Evolutionary conservation across 2,888 invertebrate species (phyloP), one percentile per base, ranked within the genome.

Genomic region (Tribolium freemani): DNA sequence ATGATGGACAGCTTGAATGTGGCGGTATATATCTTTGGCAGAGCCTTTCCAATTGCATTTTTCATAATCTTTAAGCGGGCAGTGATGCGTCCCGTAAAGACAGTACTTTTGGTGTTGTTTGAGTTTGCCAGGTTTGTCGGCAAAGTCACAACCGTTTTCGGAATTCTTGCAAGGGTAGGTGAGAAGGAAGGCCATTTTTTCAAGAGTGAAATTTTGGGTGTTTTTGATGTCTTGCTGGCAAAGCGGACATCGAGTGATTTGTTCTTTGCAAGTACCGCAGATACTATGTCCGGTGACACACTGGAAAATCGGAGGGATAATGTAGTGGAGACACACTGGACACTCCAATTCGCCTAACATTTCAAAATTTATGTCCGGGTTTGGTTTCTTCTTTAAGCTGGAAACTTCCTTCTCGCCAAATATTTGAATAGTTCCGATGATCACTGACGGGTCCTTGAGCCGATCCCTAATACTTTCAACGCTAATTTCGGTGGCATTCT

Each of bases 1-100:
- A 51, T 78, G 77, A 73, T 86, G 85, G 1, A 73, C 51, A 71
- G 78, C 21, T 88, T 92, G 3, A 89, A 82, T 91, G 91, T 50
- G 88, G 89, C 80, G 88, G 90, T 3, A 73, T 9, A 80, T 53
- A 8, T 64, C 13, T 16, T 58, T 58, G 5, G 46, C 11, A 11
- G 60, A 3, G 20, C 50, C 56, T 9, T 10, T 46, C 71, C 71
- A 74, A 1, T 54, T 10, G 54, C 81, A 81, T 5, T 66, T 38
- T 26, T 74, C 69, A 54, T 77, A 78, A 5, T 80, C 80, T 38
- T 71, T 54, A 8, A 82, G 50, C 30, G 81, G 81, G 69, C 82
- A 82, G 3, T 69, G 31, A 9, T 76, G 76, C 1, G 77, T 63
- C 3, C 79, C 76, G 57, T 71, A 77, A 3, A 66, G 46, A 58